Evolutionary conservation across 2,113 vertebrate species (phyloP).

Genomic region (Cricetomys ansorgei): DNA sequence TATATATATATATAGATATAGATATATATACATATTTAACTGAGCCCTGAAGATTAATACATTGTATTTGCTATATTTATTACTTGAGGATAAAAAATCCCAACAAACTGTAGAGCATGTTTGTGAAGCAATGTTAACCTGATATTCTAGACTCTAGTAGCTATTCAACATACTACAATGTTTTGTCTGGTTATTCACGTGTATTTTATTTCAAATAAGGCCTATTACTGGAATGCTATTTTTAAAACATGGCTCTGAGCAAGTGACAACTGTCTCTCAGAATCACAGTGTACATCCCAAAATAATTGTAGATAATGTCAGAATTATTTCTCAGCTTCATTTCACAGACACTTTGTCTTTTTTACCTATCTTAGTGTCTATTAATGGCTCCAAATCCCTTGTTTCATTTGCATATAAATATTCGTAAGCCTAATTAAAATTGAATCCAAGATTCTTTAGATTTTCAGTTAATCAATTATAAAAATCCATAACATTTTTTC

Average conservation of each 20-base stretch:
- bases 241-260: neutral
- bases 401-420: constrained; percentile 70
- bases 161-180: neutral
- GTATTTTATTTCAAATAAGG: constrained; percentile 46
- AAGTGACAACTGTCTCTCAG: neutral
- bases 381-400: constrained; percentile 47
- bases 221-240: neutral
- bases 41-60: constrained; percentile 54
- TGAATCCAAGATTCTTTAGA: constrained; percentile 18
- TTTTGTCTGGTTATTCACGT: constrained; percentile 38
- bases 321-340: neutral
- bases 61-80: constrained; percentile 41
- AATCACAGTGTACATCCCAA: neutral
- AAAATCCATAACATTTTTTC: neutral
- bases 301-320: neutral
- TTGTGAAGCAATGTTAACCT: constrained; percentile 55
- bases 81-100: constrained; percentile 67
- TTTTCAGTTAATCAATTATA: constrained; percentile 27
- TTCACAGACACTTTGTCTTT: constrained; percentile 10
- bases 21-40: constrained; percentile 61
- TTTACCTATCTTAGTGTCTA: constrained; percentile 42
- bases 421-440: constrained; percentile 63
- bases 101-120: constrained; percentile 49
- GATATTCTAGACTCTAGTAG: neutral
- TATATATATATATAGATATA: constrained; percentile 53